Evolutionary conservation across 2,797 vertebrate species (phyloP).

Genomic region (Sebastes cheni): DNA sequence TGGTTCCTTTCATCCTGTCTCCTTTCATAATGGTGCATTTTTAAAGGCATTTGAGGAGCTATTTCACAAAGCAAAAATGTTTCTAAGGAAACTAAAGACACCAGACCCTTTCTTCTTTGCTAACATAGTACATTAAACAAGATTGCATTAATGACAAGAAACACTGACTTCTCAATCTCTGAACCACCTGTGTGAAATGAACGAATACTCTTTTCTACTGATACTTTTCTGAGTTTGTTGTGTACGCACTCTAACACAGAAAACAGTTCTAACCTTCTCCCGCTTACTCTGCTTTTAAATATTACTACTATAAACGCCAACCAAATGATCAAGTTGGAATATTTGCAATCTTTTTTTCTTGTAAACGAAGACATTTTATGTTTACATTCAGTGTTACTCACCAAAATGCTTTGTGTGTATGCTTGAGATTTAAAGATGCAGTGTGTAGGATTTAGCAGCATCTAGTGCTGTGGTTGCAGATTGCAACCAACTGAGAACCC

Average conservation of each 20-base stretch:
- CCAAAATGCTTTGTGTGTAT: neutral
- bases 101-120: neutral
- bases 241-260: neutral
- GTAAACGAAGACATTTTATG: neutral
- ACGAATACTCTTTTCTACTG: neutral
- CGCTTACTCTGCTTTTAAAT: neutral
- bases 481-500: too few species aligned
- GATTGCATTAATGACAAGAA: neutral
- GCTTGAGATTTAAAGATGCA: neutral
- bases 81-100: conserved; percentile 1
- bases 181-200: neutral
- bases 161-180: neutral
- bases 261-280: neutral
- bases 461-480: rapidly evolving
- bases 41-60: conserved; percentile 21
- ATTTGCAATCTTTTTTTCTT: neutral
- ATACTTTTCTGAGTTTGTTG: neutral
- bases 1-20: conserved; percentile 47
- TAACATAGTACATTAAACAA: conserved; percentile 1
- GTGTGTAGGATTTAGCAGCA: too few species aligned
- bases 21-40: conserved; percentile 19
- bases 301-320: neutral
- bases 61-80: neutral
- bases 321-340: neutral
- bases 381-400: neutral